A percentile compares a stretch with the other conserved stretches of the same genome.
Evolutionary conservation across 2,113 vertebrate species (phyloP).

Genomic region (Genyomyrus donnyi): DNA sequence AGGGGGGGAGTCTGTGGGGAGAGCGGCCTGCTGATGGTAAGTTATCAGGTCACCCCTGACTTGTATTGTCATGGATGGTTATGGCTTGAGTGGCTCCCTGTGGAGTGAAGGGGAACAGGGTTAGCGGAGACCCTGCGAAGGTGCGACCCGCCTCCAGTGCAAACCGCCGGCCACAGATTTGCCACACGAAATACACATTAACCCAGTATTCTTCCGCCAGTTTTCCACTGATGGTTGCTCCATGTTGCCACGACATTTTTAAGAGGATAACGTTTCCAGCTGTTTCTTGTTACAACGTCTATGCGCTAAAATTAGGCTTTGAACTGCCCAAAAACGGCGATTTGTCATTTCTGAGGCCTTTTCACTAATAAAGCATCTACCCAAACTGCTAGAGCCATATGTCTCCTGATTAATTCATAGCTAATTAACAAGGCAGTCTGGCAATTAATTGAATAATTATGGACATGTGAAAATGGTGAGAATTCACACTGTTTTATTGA

Average conservation of each 20-base stretch:
- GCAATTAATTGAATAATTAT: neutral
- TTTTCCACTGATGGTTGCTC: conserved; percentile 34
- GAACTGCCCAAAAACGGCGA: neutral
- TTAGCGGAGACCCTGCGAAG: conserved; percentile 52
- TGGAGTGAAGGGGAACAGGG: conserved; percentile 55
- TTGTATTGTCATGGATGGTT: conserved; percentile 56
- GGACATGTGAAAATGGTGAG: neutral
- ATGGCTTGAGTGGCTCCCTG: conserved; percentile 55
- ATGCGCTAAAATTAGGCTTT: neutral
- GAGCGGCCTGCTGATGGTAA: conserved; percentile 37
- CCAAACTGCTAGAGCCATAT: neutral
- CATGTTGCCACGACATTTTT: conserved; percentile 32
- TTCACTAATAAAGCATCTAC: neutral
- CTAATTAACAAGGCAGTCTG: neutral
- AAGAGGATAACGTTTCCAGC: conserved; percentile 25
- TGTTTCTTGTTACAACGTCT: neutral
- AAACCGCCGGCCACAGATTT: conserved; percentile 53
- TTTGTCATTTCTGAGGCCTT: neutral
- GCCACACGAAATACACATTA: conserved; percentile 66
- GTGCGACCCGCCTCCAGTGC: conserved; percentile 48
- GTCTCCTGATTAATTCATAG: neutral
- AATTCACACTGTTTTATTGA: neutral
- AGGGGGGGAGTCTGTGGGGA: neutral
- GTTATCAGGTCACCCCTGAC: conserved; percentile 59
- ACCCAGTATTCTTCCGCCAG: conserved; percentile 55